Conservation (phyloP, 92 coral and sea anemone species). For the Zoanthus sociatus region DNA sequence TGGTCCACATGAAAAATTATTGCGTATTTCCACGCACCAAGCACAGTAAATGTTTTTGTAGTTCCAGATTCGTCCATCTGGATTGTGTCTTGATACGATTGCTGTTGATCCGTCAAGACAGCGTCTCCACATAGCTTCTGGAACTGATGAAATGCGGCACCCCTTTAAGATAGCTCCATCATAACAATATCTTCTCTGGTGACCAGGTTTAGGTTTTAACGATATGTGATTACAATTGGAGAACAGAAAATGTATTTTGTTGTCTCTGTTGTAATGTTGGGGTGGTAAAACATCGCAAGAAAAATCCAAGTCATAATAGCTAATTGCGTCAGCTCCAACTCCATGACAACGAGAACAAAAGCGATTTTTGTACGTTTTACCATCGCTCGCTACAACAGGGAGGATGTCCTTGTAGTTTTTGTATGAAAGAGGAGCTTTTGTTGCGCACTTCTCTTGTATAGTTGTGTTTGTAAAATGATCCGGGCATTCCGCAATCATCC, state of each 20-base stretch:
- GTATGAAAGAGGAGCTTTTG: neutral
- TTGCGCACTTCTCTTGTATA: neutral
- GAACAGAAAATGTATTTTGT: neutral
- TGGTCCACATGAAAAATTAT: conserved; percentile 51
- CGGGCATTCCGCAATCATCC: conserved; percentile 16
- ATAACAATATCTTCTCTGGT: conserved; percentile 15
- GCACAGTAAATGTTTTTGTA: conserved; percentile 64
- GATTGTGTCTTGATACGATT: neutral
- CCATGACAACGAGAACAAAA: conserved; percentile 70
- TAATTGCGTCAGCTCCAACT: neutral
- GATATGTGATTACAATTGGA: neutral
- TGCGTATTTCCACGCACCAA: conserved; percentile 21
- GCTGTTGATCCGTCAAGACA: neutral
- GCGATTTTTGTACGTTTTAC: conserved; percentile 58
- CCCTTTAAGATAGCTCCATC: neutral
- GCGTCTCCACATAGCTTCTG: neutral
- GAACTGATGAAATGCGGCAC: neutral
- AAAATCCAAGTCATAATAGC: neutral
- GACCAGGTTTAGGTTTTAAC: neutral
- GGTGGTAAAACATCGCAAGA: conserved; percentile 14
- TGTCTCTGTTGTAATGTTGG: neutral
- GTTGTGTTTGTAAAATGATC: neutral
- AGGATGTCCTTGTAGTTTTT: conserved; percentile 29
- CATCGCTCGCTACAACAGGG: conserved; percentile 55
- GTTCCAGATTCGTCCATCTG: neutral